Conservation (phyloP, 2,888 invertebrate species). For the Baronia brevicornis region DNA sequence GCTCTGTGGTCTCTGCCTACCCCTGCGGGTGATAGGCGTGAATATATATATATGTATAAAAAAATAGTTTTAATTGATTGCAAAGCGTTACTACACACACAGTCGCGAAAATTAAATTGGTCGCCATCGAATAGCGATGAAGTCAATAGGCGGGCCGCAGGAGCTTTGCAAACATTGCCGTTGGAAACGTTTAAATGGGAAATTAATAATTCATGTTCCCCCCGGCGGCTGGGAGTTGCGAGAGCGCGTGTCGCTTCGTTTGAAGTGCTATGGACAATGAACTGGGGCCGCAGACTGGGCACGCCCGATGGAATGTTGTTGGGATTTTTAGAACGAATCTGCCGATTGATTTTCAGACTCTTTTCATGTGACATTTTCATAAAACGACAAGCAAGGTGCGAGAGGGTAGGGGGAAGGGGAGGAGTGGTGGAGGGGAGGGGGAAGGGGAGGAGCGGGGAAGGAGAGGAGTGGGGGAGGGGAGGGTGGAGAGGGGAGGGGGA, state of each 20-base stretch:
- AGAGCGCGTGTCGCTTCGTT: constrained; percentile 7
- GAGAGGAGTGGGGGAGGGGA: too few species aligned
- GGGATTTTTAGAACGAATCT: too few species aligned
- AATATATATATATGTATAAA: too few species aligned
- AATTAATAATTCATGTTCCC: constrained; percentile 34
- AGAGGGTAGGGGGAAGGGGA: too few species aligned
- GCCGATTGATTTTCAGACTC: too few species aligned
- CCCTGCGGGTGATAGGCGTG: too few species aligned
- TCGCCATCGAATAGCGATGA: constrained; percentile 29
- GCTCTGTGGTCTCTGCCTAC: too few species aligned
- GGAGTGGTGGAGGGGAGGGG: too few species aligned
- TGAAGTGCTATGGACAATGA: constrained; percentile 12
- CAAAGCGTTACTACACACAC: constrained; percentile 4
- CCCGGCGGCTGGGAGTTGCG: constrained; percentile 3
- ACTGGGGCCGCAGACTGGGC: constrained; percentile 4
- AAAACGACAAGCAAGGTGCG: too few species aligned
- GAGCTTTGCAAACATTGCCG: constrained; percentile 17
- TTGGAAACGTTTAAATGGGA: constrained; percentile 25
- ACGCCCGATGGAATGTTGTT: not conserved
- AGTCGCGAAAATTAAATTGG: constrained; percentile 30
- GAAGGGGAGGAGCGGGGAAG: too few species aligned
- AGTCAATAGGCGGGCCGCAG: constrained; percentile 27
- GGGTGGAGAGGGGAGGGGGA: too few species aligned
- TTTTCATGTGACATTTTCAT: too few species aligned
- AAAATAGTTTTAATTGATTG: constrained; percentile 3